These are phyloP conservation scores for Cygnus atratus DNA, from an alignment of 2,113 vertebrate species.

Conservation along the genomic window DNA sequence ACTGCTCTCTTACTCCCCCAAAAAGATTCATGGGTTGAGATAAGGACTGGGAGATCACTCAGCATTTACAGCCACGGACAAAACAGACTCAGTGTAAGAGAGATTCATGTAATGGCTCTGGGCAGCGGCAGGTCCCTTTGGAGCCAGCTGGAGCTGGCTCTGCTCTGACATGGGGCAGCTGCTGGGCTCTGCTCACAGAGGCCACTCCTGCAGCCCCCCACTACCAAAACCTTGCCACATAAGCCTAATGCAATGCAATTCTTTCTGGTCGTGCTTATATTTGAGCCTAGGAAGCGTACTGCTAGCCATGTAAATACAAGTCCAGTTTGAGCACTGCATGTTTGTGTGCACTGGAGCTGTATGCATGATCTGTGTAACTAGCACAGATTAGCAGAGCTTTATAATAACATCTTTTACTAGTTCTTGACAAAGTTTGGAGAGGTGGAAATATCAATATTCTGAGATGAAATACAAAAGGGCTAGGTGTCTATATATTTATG, in stretches of 20 bases:
- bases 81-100: not conserved
- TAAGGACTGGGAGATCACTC: not conserved
- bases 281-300: not conserved
- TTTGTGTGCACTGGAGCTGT: not conserved
- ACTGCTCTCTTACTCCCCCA: not conserved
- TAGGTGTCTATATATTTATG: not conserved
- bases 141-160: not conserved
- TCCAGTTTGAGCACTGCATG: not conserved
- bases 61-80: not conserved
- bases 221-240: not conserved
- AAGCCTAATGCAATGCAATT: not conserved
- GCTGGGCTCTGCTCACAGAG: not conserved
- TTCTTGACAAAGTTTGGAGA: not conserved
- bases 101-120: not conserved
- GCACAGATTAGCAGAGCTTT: not conserved
- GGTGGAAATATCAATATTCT: not conserved
- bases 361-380: not conserved
- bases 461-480: not conserved
- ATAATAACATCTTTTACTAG: not conserved
- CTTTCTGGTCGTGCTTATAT: rapidly evolving
- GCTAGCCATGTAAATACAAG: not conserved
- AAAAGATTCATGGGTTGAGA: not conserved
- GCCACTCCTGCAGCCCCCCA: not conserved
- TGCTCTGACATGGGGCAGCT: not conserved
- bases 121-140: not conserved